Evolutionary conservation across 2,113 vertebrate species (phyloP), one percentile per base, ranked within the genome.

Genomic region (Callipepla squamata): DNA sequence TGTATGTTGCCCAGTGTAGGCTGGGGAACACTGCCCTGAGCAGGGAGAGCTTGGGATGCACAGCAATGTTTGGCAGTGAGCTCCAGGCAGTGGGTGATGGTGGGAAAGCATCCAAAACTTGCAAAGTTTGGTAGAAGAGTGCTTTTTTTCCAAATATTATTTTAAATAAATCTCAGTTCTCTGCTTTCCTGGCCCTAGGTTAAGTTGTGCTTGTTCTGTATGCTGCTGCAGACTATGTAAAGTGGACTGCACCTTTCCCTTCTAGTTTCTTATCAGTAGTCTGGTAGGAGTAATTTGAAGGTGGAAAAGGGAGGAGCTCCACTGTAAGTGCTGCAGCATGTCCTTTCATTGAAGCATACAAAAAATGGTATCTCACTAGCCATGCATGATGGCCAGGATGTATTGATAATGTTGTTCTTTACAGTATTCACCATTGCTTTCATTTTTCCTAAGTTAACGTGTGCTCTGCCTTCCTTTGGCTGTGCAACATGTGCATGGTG

Each of bases 31-130:
- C 23, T 9, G 7, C 25, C 7, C 12, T 25, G 38, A 50, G 53
- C 13, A 11, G 30, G 34, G 55, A 53, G 19, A 87, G 34, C 25
- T 32, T 59, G 55, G 6, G 8, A 3, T 61, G 32, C 1, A 1
- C 58, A 65, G 30, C 45, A 19, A 5, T 36, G 34, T 28, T 17
- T 6, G 58, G 12, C 30, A 53, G 17, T 1, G 6, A 32, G 5
- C 21, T 72, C 48, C 0, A 2, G 44, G 17, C 4, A 2, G 25
- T 57, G 4, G 42, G 6, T 75, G 26, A 18, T 0, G 0, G 21
- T 7, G 7, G 19, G 48, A 40, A 68, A 5, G 20, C 45, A 7
- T 12, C 26, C 8, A 83, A 19, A 91, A 75, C 5, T 4, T 21
- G 61, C 17, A 4, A 9, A 53, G 63, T 65, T 58, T 77, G 36